A percentile compares a stretch with the other conserved stretches of the same genome.
Conservation (phyloP, 2,113 vertebrate species). For the Pangasianodon hypophthalmus region DNA sequence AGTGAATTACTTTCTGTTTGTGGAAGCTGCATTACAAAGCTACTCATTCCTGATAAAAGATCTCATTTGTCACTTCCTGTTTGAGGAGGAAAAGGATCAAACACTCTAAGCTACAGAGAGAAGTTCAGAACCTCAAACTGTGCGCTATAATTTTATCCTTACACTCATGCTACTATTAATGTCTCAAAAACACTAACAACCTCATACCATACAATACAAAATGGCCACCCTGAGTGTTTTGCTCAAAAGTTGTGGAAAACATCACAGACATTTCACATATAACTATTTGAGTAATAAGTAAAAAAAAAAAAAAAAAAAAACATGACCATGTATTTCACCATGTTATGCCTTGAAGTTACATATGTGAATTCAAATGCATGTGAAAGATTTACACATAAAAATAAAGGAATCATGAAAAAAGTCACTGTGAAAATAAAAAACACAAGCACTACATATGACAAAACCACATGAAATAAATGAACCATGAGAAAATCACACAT, state of each 20-base stretch:
- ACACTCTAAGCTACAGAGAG: neutral
- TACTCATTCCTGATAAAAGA: neutral
- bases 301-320: too few relatives aligned
- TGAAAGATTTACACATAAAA: too few relatives aligned
- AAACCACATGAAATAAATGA: too few relatives aligned
- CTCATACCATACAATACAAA: neutral
- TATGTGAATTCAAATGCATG: too few relatives aligned
- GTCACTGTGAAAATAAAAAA: too few relatives aligned
- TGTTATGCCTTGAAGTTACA: too few relatives aligned
- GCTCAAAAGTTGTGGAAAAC: neutral
- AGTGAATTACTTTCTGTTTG: neutral
- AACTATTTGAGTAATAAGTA: too few relatives aligned
- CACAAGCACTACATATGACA: too few relatives aligned
- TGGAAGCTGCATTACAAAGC: neutral
- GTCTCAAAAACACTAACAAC: neutral
- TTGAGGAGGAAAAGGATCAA: neutral
- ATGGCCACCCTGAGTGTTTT: neutral
- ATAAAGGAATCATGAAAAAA: too few relatives aligned
- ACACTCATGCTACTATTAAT: neutral
- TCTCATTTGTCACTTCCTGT: conserved; percentile 15
- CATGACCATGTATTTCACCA: too few relatives aligned
- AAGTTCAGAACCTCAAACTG: neutral
- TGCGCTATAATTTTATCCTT: neutral
- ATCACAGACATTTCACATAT: too few relatives aligned
- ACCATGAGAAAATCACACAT: too few relatives aligned